Percentiles rank a stretch among this genome's conserved stretches.
phyloP scores from a whole-genome alignment of 2,888 invertebrate species.

The Apotomis betuletana region DNA sequence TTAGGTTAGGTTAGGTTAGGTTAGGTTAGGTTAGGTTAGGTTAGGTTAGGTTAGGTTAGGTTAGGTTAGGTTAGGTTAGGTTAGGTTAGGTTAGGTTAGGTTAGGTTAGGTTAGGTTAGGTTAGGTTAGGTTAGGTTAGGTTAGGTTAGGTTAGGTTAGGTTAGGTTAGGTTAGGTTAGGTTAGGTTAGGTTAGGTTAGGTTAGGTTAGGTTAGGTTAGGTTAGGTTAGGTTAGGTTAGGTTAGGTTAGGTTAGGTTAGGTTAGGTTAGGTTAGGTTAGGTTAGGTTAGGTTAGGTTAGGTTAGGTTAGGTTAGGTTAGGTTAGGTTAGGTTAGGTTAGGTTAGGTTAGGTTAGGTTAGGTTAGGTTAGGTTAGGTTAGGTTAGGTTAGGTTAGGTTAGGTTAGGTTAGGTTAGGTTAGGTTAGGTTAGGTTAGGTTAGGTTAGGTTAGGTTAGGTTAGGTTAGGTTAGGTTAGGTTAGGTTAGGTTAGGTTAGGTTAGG shows the following conservation, averaged over 20 bases:
- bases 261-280: constrained; percentile 42
- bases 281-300: constrained; percentile 42
- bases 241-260: constrained; percentile 18
- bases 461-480: constrained; percentile 43
- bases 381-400: constrained; percentile 43
- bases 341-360: constrained; percentile 43
- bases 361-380: constrained; percentile 42
- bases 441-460: constrained; percentile 40
- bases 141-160: constrained; percentile 22
- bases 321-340: constrained; percentile 42
- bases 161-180: constrained; percentile 22
- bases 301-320: constrained; percentile 43
- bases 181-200: constrained; percentile 16
- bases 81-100: constrained; percentile 22
- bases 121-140: constrained; percentile 22
- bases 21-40: constrained; percentile 22
- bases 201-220: constrained; percentile 23
- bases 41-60: constrained; percentile 22
- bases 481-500: constrained; percentile 43
- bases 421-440: constrained; percentile 42
- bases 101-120: constrained; percentile 20
- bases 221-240: constrained; percentile 35
- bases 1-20: constrained; percentile 22
- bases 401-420: constrained; percentile 42
- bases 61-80: constrained; percentile 19